A percentile compares a stretch with the other conserved stretches of the same genome.
phyloP scores from a whole-genome alignment of 2,797 vertebrate species.

The Salarias fasciatus region DNA sequence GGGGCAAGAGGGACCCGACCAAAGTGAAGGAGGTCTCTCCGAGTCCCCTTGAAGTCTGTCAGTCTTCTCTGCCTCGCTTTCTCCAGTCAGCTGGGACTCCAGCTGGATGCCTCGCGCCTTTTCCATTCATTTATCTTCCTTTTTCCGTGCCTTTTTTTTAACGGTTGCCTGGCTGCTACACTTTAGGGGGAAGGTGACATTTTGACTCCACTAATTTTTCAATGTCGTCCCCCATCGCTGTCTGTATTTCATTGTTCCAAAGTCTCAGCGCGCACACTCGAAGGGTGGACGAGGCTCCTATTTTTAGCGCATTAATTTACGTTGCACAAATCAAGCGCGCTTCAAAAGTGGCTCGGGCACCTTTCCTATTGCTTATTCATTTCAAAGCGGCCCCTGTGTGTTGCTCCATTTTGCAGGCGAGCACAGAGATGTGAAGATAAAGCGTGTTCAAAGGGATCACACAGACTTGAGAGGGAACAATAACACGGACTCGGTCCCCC shows the following conservation, averaged over 20 bases:
- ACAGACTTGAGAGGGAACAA: conserved; percentile 67
- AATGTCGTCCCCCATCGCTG: conserved; percentile 40
- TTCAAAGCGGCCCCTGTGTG: conserved; percentile 61
- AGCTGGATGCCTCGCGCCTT: conserved; percentile 17
- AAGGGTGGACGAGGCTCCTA: conserved; percentile 35
- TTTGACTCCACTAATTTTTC: conserved; percentile 54
- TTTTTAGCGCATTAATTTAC: conserved; percentile 61
- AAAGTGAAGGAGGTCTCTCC: conserved; percentile 46
- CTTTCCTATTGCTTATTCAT: conserved; percentile 62
- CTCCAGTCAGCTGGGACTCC: conserved; percentile 27
- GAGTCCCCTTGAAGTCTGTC: conserved; percentile 54
- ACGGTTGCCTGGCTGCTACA: conserved; percentile 25
- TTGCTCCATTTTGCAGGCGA: conserved; percentile 58
- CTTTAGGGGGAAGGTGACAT: conserved; percentile 38
- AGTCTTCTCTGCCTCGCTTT: conserved; percentile 33
- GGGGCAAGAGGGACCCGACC: conserved; percentile 53
- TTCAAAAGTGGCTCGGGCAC: conserved; percentile 48
- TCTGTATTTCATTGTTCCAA: conserved; percentile 42
- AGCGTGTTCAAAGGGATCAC: conserved; percentile 69
- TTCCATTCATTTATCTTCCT: conserved; percentile 37
- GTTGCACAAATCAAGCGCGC: conserved; percentile 59
- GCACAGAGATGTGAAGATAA: conserved; percentile 68
- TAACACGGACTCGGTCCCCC: conserved; percentile 62
- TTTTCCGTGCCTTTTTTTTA: conserved; percentile 9
- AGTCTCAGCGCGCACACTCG: conserved; percentile 20